Conservation (phyloP, 1,140 invertebrate species). For the Paralvinella palmiformis region DNA sequence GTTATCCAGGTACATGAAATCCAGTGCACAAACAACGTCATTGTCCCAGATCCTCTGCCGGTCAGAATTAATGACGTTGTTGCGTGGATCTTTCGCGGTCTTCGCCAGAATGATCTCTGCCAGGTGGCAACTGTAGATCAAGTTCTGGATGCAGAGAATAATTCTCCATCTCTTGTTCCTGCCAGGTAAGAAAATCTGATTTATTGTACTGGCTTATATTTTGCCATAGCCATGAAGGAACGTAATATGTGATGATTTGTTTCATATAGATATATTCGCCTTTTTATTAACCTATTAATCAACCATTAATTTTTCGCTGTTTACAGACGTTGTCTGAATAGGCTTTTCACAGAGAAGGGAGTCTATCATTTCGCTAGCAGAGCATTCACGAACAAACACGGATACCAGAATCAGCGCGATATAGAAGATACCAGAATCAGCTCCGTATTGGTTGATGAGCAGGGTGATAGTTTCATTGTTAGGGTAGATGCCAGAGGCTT, state of each 20-base stretch:
- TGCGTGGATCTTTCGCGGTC: conserved; percentile 41
- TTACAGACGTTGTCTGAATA: conserved; percentile 41
- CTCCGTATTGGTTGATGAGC: conserved; percentile 42
- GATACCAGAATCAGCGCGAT: not conserved
- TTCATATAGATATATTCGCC: not conserved
- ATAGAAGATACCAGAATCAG: conserved; percentile 22
- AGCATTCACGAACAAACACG: conserved; percentile 33
- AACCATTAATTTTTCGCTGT: conserved; percentile 5
- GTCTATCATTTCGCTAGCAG: conserved; percentile 44
- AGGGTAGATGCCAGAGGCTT: conserved; percentile 41
- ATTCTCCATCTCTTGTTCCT: conserved; percentile 21
- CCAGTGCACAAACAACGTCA: conserved; percentile 27
- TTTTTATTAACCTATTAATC: not conserved
- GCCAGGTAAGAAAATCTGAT: conserved; percentile 26
- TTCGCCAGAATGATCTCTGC: conserved; percentile 31
- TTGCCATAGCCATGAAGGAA: not conserved
- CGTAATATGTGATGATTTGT: not conserved
- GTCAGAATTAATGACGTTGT: conserved; percentile 45
- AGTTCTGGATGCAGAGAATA: conserved; percentile 18
- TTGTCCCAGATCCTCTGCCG: conserved; percentile 41
- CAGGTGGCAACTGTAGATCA: conserved; percentile 34
- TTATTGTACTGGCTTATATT: not conserved
- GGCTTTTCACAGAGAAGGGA: conserved; percentile 34
- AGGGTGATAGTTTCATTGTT: conserved; percentile 39
- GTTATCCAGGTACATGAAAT: conserved; percentile 41